These are phyloP conservation scores for Paraplagusia blochii DNA, from an alignment of 2,113 vertebrate species.

Conservation along the genomic window DNA sequence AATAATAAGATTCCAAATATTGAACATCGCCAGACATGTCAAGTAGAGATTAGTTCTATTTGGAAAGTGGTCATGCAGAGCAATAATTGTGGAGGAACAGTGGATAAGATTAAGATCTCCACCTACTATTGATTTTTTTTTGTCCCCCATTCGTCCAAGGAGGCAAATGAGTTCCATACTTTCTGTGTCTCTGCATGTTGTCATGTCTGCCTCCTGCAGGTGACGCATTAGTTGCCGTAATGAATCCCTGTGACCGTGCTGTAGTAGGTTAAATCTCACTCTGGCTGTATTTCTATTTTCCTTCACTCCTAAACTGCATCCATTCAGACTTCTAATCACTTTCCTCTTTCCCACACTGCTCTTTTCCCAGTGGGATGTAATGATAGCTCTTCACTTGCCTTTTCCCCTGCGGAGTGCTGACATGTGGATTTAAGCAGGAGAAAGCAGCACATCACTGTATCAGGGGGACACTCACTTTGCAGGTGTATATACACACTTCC, in stretches of 20 bases:
- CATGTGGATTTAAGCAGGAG: slow-evolving; percentile 52
- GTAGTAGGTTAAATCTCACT: slow-evolving; percentile 26
- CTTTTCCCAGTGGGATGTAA: slow-evolving; percentile 34
- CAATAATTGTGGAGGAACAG: no score
- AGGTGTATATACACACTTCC: slow-evolving; percentile 17
- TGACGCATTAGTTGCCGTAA: slow-evolving; percentile 46
- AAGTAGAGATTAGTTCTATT: no score
- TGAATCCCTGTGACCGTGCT: no score
- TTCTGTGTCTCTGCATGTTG: slow-evolving; percentile 12
- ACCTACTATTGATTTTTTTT: no score
- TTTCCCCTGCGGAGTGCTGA: slow-evolving; percentile 48
- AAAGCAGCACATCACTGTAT: slow-evolving; percentile 51
- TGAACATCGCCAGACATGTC: no score
- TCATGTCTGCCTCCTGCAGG: slow-evolving; percentile 57
- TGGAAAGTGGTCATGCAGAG: no score
- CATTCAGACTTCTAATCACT: slow-evolving; percentile 46
- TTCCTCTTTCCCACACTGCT: slow-evolving; percentile 55
- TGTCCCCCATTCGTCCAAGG: not conserved
- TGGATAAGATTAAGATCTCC: no score
- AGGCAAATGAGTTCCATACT: slow-evolving; percentile 41
- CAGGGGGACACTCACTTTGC: slow-evolving; percentile 14
- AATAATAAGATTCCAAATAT: no score
- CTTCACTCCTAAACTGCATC: slow-evolving; percentile 26
- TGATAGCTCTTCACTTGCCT: slow-evolving; percentile 50
- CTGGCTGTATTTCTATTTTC: slow-evolving; percentile 31